A percentile compares a stretch with the other conserved stretches of the same genome.
Evolutionary conservation across 2,113 vertebrate species (phyloP).

Genomic region (Cygnus buccinator): DNA sequence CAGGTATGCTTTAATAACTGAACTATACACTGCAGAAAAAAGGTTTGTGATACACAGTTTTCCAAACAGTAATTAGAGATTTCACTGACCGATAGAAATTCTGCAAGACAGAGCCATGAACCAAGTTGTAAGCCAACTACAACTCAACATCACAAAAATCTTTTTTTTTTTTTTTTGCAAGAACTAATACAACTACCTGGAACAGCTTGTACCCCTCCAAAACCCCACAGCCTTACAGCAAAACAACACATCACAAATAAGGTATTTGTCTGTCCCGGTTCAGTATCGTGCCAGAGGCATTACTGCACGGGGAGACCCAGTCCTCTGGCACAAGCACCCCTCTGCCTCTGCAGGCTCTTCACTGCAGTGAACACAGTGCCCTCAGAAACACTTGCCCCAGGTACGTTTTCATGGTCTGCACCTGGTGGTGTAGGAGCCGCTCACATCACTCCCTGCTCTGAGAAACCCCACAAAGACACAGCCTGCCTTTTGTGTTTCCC

Average conservation of each 20-base stretch:
- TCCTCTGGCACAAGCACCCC: not conserved
- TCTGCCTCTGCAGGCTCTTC: rapidly evolving
- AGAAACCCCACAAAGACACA: not conserved
- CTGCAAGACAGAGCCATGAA: not conserved
- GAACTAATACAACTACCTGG: not conserved
- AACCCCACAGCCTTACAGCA: rapidly evolving
- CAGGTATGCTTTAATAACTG: not conserved
- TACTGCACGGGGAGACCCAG: not conserved
- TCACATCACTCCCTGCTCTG: not conserved
- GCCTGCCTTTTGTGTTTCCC: not conserved
- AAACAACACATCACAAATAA: not conserved
- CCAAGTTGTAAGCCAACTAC: not conserved
- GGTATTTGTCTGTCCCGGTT: not conserved
- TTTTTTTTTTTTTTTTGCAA: not conserved
- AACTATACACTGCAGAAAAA: not conserved
- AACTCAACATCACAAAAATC: not conserved
- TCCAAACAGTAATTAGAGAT: not conserved
- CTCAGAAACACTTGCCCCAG: rapidly evolving
- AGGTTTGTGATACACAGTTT: rapidly evolving
- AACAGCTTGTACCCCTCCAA: not conserved
- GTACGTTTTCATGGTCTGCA: rapidly evolving
- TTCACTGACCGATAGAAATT: not conserved
- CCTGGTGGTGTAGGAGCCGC: rapidly evolving
- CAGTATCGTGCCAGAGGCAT: no score
- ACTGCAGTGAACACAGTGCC: rapidly evolving